phyloP scores from a whole-genome alignment of 2,888 invertebrate genomes.

The Lymantria dispar region DNA sequence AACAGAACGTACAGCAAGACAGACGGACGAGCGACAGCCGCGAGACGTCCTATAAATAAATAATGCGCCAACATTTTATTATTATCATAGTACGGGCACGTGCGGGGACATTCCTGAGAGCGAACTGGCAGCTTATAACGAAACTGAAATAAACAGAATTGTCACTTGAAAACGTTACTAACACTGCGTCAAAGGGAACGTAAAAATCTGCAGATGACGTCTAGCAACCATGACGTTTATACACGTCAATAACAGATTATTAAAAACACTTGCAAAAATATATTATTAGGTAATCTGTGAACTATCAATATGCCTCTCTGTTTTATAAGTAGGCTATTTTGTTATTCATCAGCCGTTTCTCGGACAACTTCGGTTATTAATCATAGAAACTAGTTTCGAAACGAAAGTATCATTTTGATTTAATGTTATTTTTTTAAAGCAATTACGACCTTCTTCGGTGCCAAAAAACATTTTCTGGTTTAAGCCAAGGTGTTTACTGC shows the following conservation, averaged over 20 bases:
- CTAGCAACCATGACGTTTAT: constrained; percentile 17
- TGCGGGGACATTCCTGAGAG: constrained; percentile 71
- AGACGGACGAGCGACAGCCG: constrained; percentile 80
- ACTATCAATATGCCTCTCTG: background rate
- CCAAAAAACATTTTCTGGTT: constrained; percentile 11
- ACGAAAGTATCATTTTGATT: constrained; percentile 29
- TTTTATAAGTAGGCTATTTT: constrained; percentile 1
- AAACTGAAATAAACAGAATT: constrained; percentile 55
- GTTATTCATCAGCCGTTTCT: constrained; percentile 25
- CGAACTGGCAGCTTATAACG: constrained; percentile 61
- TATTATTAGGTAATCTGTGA: constrained; percentile 4
- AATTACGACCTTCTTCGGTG: constrained; percentile 18
- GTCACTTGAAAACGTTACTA: constrained; percentile 27
- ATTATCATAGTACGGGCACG: constrained; percentile 79
- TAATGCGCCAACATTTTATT: constrained; percentile 82
- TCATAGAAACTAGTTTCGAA: constrained; percentile 29
- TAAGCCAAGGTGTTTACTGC: constrained; percentile 6
- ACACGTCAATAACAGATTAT: background rate
- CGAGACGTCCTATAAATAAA: constrained; percentile 80
- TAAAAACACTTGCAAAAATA: constrained; percentile 5
- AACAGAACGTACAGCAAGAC: constrained; percentile 58
- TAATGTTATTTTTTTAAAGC: constrained; percentile 16
- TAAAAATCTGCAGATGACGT: constrained; percentile 28
- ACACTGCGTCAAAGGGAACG: constrained; percentile 29
- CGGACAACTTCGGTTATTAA: constrained; percentile 23